Conservation (phyloP, 2,797 vertebrate genomes). For the Spheniscus humboldti region DNA sequence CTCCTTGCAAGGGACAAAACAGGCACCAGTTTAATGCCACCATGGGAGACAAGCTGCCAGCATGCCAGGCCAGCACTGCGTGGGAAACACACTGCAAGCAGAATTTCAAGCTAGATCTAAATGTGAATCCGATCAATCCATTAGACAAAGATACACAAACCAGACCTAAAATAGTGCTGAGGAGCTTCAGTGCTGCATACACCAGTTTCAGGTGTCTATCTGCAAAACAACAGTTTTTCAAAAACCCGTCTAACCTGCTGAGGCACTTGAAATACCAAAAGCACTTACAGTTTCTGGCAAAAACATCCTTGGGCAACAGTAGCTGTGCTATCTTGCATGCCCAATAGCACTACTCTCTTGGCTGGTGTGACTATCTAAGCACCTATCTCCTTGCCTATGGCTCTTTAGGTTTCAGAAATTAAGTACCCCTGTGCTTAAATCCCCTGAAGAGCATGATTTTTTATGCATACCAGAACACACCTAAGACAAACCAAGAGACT, state of each 20-base stretch:
- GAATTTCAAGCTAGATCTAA: not conserved
- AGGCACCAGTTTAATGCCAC: not conserved
- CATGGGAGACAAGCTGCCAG: accelerated
- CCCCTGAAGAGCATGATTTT: not conserved
- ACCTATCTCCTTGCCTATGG: not conserved
- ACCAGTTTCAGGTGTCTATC: not conserved
- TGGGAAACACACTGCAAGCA: not conserved
- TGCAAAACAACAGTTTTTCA: not conserved
- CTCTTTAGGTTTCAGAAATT: conserved; percentile 12
- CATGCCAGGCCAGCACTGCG: accelerated
- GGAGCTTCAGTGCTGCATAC: not conserved
- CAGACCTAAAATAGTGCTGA: not conserved
- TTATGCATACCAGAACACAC: conserved; percentile 36
- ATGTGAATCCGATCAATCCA: not conserved
- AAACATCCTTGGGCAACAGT: conserved; percentile 39
- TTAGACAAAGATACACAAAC: not conserved
- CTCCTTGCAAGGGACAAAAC: not conserved
- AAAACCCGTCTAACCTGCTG: not conserved
- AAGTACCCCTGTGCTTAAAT: not conserved
- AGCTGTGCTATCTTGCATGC: conserved; percentile 49
- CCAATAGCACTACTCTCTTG: not conserved
- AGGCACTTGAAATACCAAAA: not conserved
- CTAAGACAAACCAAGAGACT: not conserved
- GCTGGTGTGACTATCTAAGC: not conserved
- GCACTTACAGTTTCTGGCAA: not conserved